Evolutionary conservation across 2,888 invertebrate species (phyloP), one percentile per base, ranked within the genome.

Genomic region (Cosmopolites sordidus): DNA sequence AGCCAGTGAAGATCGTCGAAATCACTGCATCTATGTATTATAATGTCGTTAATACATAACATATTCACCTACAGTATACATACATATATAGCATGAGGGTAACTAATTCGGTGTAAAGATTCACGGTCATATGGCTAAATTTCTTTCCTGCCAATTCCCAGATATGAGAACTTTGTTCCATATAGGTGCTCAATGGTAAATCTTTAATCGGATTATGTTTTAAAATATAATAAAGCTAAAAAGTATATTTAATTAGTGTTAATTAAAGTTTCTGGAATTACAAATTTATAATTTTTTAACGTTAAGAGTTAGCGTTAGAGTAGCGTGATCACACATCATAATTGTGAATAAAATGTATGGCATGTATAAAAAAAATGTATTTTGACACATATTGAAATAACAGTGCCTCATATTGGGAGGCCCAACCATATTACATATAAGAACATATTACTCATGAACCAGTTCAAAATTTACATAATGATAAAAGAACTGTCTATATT

Each of bases 21-120:
- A 33, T 57, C 44, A 38, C 38, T 45, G 46, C 54, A 61, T 22
- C 62, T 64, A 41, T 41, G 3, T 22, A 22, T 22, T 5, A 22
- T 5, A 22, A 22, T 6, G 18, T 39, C 14, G 22, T 22, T 22
- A 22, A 29, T 30, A 45, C 12, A 43, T n/a, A 22, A 22, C 8
- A 22, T 5, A 16, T 8, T 16, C 15, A 39, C 29, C 16, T 15
- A 17, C 37, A 16, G 14, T 33, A 38, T 33, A 12, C 29, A 3
- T 56, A 68, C 68, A 58, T 62, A 41, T 58, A 56, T 11, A 69
- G 56, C 27, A 71, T 58, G 44, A 60, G 45, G 29, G 62, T 61
- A 16, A 71, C 48, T n/a, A 71, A 60, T 58, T 73, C 70, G 56
- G 70, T 66, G 56, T 70, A 72, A 1, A 69, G 57, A 18, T 65